These are phyloP conservation scores for Agrochola lychnidis DNA, from an alignment of 2,888 invertebrate species.

Conservation along the genomic window DNA sequence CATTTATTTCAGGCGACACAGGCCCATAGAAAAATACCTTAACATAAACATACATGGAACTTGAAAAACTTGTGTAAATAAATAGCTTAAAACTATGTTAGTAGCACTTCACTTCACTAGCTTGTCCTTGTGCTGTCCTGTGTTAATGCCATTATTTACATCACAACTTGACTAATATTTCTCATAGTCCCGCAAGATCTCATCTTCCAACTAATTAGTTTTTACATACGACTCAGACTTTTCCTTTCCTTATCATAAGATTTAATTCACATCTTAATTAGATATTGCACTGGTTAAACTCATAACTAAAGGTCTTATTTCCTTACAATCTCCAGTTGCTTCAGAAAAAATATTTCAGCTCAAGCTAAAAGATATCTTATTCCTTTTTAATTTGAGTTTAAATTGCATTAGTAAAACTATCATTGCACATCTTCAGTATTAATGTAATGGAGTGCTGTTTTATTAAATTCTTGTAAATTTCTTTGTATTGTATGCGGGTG, in stretches of 20 bases:
- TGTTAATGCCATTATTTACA: background rate
- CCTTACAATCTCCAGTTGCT: conserved; percentile 55
- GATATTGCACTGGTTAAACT: conserved; percentile 52
- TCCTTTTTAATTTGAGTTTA: conserved; percentile 33
- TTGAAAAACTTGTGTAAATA: too few species aligned
- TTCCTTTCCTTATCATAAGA: conserved; percentile 53
- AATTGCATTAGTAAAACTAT: conserved; percentile 33
- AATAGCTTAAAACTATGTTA: too few species aligned
- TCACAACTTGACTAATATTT: background rate
- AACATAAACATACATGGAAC: too few species aligned
- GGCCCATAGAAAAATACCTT: too few species aligned
- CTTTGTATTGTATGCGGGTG: conserved; percentile 63
- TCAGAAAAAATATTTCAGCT: conserved; percentile 30
- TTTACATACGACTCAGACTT: conserved; percentile 5
- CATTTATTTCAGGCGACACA: too few species aligned
- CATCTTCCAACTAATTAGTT: conserved; percentile 33
- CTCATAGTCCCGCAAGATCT: conserved; percentile 17
- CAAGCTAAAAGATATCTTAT: conserved; percentile 50
- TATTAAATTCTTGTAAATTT: conserved; percentile 70
- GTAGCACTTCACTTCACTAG: too few species aligned
- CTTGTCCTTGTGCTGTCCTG: too few species aligned
- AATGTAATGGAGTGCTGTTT: conserved; percentile 70
- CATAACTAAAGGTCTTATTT: conserved; percentile 60
- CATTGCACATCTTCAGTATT: conserved; percentile 60
- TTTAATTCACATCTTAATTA: conserved; percentile 56